phyloP scores from a whole-genome alignment of 1,140 invertebrate genomes.

The Brachionus paranguensis region DNA sequence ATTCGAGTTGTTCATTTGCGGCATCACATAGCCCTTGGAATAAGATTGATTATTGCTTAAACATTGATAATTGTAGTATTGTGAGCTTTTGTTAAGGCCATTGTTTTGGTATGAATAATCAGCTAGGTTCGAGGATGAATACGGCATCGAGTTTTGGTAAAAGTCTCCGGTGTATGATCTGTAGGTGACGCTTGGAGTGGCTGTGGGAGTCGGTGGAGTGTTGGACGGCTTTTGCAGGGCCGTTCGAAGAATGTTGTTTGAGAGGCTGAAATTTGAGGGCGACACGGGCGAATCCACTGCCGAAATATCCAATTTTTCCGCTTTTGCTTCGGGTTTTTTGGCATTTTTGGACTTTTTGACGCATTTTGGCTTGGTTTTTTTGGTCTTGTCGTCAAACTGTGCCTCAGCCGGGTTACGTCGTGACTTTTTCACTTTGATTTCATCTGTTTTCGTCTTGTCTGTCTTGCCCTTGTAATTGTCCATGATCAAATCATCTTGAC shows the following conservation, averaged over 20 bases:
- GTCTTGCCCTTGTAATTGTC: background rate
- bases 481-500: background rate
- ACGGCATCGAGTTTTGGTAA: background rate
- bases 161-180: background rate
- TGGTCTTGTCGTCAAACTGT: background rate
- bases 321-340: background rate
- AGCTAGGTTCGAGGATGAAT: background rate
- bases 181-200: background rate
- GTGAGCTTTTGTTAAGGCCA: constrained; percentile 15
- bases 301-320: background rate
- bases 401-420: background rate
- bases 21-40: background rate
- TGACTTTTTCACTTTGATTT: background rate
- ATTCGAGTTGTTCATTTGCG: background rate
- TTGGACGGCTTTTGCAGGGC: constrained; percentile 5
- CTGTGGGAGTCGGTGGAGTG: constrained; percentile 9
- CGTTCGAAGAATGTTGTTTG: background rate
- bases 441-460: background rate
- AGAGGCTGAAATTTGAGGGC: background rate
- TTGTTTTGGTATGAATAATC: constrained; percentile 19
- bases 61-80: constrained; percentile 27
- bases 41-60: constrained; percentile 15
- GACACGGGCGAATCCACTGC: background rate
- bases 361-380: background rate
- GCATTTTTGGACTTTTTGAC: background rate